Evolutionary conservation across 2,113 vertebrate species (phyloP).

Genomic region (Oreochromis aureus): DNA sequence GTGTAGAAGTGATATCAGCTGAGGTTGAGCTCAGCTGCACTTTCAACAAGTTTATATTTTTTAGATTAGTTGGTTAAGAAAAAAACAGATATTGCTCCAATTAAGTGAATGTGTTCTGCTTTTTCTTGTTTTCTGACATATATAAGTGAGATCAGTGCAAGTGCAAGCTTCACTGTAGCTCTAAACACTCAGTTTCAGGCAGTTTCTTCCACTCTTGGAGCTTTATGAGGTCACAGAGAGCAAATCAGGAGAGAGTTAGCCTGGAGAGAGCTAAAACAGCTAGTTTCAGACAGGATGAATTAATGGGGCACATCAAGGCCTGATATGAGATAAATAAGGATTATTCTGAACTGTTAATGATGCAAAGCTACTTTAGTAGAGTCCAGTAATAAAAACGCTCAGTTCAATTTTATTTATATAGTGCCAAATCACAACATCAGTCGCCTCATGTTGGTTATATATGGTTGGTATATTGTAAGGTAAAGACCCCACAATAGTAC

Average conservation of each 20-base stretch:
- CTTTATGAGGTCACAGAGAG: not conserved
- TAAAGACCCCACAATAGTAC: not conserved
- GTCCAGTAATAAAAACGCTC: not conserved
- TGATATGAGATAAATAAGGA: not conserved
- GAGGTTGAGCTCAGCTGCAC: not conserved
- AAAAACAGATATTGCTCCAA: not conserved
- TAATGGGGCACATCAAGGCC: not conserved
- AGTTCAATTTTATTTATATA: not conserved
- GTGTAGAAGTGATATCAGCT: not conserved
- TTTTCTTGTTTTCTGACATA: not conserved
- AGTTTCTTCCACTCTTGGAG: not conserved
- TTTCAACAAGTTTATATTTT: not conserved
- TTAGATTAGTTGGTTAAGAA: not conserved
- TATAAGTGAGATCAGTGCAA: not conserved
- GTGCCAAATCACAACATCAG: not conserved
- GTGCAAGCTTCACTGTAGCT: not conserved
- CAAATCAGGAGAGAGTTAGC: not conserved
- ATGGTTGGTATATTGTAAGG: not conserved
- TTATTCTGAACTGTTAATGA: not conserved
- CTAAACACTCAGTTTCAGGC: fast-evolving
- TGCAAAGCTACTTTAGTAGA: not conserved
- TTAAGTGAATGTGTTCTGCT: not conserved
- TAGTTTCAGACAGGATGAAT: not conserved
- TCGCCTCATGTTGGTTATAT: not conserved
- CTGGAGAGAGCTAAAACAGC: fast-evolving